Conservation (phyloP, 1,140 invertebrate species). For the Hirudo medicinalis region DNA sequence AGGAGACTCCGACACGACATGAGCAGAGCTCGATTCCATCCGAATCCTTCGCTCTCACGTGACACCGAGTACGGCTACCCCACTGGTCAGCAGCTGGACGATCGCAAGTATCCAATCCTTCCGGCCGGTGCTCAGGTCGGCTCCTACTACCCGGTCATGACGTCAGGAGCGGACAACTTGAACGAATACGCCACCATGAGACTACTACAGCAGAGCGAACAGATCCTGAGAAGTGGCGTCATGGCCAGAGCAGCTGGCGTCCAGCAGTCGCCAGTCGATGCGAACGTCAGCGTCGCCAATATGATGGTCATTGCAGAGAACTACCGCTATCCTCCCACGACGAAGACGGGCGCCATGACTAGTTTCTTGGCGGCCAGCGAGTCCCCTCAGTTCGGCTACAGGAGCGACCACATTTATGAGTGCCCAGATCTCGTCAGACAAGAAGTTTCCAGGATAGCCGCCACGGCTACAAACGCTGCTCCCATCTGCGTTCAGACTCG, state of each 20-base stretch:
- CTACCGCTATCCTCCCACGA: slow-evolving; percentile 3
- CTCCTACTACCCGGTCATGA: background rate
- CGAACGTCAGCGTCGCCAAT: background rate
- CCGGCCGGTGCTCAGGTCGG: background rate
- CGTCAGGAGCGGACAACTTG: background rate
- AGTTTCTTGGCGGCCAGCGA: background rate
- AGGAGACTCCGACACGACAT: slow-evolving; percentile 4
- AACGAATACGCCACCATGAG: slow-evolving; percentile 12
- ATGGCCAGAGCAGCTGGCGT: background rate
- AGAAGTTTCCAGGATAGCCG: background rate
- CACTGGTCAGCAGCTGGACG: background rate
- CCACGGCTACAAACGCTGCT: too few species aligned
- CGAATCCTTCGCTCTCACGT: background rate
- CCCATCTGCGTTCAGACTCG: too few species aligned
- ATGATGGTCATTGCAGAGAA: slow-evolving; percentile 9
- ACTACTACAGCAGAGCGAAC: slow-evolving; percentile 7
- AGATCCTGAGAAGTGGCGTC: background rate
- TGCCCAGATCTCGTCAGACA: slow-evolving; percentile 3
- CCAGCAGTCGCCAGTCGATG: background rate
- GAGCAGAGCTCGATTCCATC: background rate
- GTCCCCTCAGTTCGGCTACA: background rate
- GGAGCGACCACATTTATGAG: slow-evolving; percentile 7
- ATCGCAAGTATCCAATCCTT: background rate
- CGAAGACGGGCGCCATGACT: background rate
- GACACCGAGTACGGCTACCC: background rate